phyloP scores from a whole-genome alignment of 37 sponge, comb jelly and placozoan species.

The Corticium candelabrum region DNA sequence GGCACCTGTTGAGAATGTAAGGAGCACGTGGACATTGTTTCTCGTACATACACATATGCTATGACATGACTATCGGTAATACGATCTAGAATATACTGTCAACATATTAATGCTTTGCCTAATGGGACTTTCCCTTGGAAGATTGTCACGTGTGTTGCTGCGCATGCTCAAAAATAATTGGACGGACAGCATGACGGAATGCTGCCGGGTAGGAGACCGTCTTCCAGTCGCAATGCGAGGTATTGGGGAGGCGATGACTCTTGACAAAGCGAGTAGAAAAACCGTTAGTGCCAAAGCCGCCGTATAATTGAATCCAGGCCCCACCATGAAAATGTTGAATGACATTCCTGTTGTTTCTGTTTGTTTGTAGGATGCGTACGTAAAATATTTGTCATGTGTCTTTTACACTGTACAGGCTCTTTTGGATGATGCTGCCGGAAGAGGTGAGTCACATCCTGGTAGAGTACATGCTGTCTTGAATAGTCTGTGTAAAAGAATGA shows the following conservation, averaged over 20 bases:
- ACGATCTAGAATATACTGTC: too few relatives aligned
- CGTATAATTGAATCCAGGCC: background rate
- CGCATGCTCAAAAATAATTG: too few relatives aligned
- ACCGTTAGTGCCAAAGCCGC: background rate
- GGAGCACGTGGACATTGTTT: too few relatives aligned
- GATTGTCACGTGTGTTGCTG: too few relatives aligned
- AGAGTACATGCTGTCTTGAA: background rate
- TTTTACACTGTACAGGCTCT: background rate
- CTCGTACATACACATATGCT: too few relatives aligned
- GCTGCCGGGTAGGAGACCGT: background rate
- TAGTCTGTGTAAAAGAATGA: too few relatives aligned
- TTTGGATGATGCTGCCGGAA: background rate
- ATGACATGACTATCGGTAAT: too few relatives aligned
- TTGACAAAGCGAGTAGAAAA: background rate
- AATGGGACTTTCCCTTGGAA: too few relatives aligned
- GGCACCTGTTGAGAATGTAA: too few relatives aligned
- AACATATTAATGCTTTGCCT: too few relatives aligned
- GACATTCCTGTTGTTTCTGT: background rate
- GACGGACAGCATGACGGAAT: too few relatives aligned
- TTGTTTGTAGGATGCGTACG: slow-evolving; percentile 6
- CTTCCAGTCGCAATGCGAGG: slow-evolving; percentile 6
- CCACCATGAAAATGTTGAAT: background rate
- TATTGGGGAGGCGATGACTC: slow-evolving; percentile 1
- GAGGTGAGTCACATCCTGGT: background rate
- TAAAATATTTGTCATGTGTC: slow-evolving; percentile 1